Base-by-base conservation (phyloP, 2,888 invertebrate species). In the Drosophila infuscata region DNA sequence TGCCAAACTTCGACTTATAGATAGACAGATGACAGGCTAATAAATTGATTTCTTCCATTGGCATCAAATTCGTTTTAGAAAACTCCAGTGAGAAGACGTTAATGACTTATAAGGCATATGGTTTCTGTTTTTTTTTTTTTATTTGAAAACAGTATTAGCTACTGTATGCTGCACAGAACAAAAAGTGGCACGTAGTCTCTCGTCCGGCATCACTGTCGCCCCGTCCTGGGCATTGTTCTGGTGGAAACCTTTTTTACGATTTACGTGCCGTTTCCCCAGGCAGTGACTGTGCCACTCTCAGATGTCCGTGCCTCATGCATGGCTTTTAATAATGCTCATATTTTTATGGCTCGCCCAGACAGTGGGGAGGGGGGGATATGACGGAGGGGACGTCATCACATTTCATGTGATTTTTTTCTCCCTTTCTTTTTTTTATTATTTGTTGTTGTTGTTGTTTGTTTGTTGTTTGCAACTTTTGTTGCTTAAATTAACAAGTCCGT, bases 301-400 rank as follows among this genome's bases (percentile, higher is more conserved):
- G 71, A 61, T 79, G 72, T 58, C 66, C 71, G 49, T 66, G 71
- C 69, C 75, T 62, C 83, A 83, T 80, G 83, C 74, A 70, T 81
- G 81, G 81, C 84, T 88, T 84, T 85, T 88, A 85, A 85, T 85
- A 85, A 81, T 86, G 87, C 84, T 89, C 85, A 85, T 85, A 85
- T 85, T 85, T 85, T 85, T 89, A 85, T 89, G 87, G 74, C 75
- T 46, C 74, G 63, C 66, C 69, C 86, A 64, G 73, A 66, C 66
- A 70, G 62, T 25, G 20, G 20, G 20, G 20, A 59, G 72, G 68
- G 54, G n/a, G 61, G 41, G 32, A n/a, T 46, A 17, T 29, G 58
- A 17, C 20, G 48, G 41, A 33, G 67, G 51, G 72, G 86, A 75
- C 59, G 68, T 83, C 85, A 81, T 81, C 85, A 77, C 79, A 85